Evolutionary conservation across 1,140 invertebrate species (phyloP), one percentile per base, ranked within the genome.

Genomic region (Olivierus martensii): DNA sequence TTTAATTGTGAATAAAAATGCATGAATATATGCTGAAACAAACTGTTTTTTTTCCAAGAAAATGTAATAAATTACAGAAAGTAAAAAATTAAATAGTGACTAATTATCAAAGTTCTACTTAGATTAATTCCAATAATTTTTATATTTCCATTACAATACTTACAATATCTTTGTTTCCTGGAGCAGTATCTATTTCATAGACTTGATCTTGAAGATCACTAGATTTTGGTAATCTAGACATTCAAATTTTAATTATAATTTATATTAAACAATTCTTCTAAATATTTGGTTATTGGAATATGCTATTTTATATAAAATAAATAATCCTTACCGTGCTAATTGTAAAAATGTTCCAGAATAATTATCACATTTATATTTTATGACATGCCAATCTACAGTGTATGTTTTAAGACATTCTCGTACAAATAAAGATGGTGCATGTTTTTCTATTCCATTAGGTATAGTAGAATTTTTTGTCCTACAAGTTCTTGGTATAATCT

Each of bases 321-420:
- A 34, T 46, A 34, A 49, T 43, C 61, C 63, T 69, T 73, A 87
- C 84, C 80, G 83, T 57, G 87, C 87, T 57, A 93, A 74, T 66
- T 90, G 84, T 55, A 82, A 73, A 69, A 87, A 91, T 53, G 77
- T 80, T 21, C 84, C 84, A 18, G 85, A 83, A 67, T 92, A 92
- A 12, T 75, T 75, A 62, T 76, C 80, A 63, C 91, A 92, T 68
- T 91, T 92, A 65, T 85, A 92, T 66, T 87, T 81, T 46, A 93
- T 78, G 46, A 87, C 72, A 72, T 84, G 82, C 83, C 87, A 92
- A 67, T 83, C 83, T 28, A 81, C 80, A 11, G 80, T 80, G 69
- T 94, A 94, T 48, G 80, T 89, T 59, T 81, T 79, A 9, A 93
- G 72, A 60, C 88, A 89, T 71, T 93, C 85, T 61, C 80, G 78